These are phyloP conservation scores for Mirounga angustirostris DNA, from an alignment of 2,113 vertebrate genomes.

Conservation along the genomic window DNA sequence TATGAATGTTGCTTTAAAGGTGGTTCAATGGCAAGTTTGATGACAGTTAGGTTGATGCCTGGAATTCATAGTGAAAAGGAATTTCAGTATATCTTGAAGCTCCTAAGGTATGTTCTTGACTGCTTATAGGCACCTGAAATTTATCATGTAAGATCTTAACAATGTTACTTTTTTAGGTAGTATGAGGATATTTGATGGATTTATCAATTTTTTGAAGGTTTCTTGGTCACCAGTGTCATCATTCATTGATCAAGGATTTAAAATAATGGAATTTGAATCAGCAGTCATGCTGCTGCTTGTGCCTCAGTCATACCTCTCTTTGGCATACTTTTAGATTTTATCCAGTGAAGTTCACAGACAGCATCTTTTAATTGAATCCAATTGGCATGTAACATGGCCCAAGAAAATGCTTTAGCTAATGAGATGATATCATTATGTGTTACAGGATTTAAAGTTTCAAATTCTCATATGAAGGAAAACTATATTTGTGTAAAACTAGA, in stretches of 20 bases:
- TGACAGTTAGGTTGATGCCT: background rate
- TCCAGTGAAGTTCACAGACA: background rate
- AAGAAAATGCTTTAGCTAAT: background rate
- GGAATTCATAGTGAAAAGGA: background rate
- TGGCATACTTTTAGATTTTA: background rate
- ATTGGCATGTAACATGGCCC: background rate
- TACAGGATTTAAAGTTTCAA: background rate
- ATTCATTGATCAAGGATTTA: background rate
- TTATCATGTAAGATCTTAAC: background rate
- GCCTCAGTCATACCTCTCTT: background rate
- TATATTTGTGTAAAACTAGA: background rate
- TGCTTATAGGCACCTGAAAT: background rate
- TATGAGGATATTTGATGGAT: background rate
- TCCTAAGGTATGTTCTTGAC: background rate
- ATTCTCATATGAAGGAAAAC: background rate
- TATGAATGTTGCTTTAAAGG: background rate
- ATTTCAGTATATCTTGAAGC: background rate
- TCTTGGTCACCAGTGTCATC: background rate
- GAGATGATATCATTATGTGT: background rate
- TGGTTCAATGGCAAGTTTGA: background rate
- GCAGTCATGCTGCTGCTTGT: background rate
- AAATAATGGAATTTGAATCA: background rate
- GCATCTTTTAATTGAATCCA: background rate
- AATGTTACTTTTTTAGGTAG: background rate
- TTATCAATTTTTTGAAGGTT: background rate